These are phyloP conservation scores for Agrypnus murinus DNA, from an alignment of 2,888 invertebrate species.

Conservation along the genomic window DNA sequence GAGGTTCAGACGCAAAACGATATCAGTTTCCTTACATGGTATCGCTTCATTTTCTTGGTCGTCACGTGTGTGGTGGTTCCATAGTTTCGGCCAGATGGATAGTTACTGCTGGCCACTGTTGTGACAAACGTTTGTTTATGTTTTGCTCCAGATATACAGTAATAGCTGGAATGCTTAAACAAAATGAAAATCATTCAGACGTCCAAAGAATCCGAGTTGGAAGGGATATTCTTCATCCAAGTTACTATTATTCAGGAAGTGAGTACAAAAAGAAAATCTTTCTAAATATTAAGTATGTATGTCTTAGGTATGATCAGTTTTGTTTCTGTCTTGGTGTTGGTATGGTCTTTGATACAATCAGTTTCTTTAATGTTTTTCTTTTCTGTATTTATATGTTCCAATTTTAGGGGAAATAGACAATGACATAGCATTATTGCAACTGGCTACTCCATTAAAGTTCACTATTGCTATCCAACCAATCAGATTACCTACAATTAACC, in stretches of 20 bases:
- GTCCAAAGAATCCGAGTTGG: background rate
- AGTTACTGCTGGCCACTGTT: background rate
- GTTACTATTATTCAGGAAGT: background rate
- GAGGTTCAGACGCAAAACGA: background rate
- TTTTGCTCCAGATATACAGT: background rate
- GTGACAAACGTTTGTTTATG: background rate
- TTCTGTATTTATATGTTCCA: background rate
- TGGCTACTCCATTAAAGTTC: background rate
- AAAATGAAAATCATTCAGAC: background rate
- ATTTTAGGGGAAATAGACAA: background rate
- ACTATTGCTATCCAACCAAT: background rate
- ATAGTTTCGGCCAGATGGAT: background rate
- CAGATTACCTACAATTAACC: background rate
- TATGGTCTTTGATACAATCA: too few species aligned
- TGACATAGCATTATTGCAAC: background rate
- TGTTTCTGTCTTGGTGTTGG: too few species aligned
- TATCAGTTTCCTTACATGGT: slow-evolving; percentile 1
- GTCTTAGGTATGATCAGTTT: too few species aligned
- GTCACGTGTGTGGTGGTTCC: background rate
- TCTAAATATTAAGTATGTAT: too few species aligned
- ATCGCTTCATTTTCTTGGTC: background rate
- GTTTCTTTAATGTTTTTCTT: too few species aligned
- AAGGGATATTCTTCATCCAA: background rate
- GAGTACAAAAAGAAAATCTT: background rate
- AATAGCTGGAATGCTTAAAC: background rate